A percentile compares a stretch with the other conserved stretches of the same genome.
Conservation (phyloP, 2,888 invertebrate genomes). For the Drosophila meridiana region DNA sequence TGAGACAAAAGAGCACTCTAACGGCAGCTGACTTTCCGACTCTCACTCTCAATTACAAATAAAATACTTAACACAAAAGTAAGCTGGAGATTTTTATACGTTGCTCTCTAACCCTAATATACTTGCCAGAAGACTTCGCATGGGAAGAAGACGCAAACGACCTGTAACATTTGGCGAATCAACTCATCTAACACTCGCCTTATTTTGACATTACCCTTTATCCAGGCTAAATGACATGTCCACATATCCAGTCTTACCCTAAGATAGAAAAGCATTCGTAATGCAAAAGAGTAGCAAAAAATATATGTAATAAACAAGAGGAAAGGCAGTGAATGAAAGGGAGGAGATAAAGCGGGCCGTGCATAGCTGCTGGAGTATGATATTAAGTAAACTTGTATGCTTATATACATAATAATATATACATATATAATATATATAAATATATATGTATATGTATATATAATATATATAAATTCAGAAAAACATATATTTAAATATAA, state of each 20-base stretch:
- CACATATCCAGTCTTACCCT: background rate
- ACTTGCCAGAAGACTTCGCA: background rate
- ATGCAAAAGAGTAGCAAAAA: background rate
- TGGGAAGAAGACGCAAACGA: background rate
- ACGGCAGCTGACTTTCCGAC: background rate
- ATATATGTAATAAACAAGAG: background rate
- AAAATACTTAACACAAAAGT: no score
- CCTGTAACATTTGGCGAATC: background rate
- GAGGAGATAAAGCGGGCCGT: conserved; percentile 12
- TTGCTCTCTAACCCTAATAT: background rate
- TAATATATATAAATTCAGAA: conserved; percentile 53
- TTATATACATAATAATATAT: conserved; percentile 45
- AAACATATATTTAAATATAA: conserved; percentile 51
- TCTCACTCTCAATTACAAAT: background rate
- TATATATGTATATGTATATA: conserved; percentile 58
- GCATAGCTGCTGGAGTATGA: conserved; percentile 48
- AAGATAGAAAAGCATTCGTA: background rate
- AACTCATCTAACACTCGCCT: background rate
- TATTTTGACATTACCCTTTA: background rate
- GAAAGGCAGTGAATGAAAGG: conserved; percentile 5
- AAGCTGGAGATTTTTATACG: no score
- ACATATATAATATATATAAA: conserved; percentile 58
- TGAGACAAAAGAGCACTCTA: conserved; percentile 11
- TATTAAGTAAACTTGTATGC: conserved; percentile 73
- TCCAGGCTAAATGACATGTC: background rate